Percentiles rank a stretch among this genome's conserved stretches.
Conservation (phyloP, 30 jellyfish, hydroid and myxozoan genomes). For the Pelagia noctiluca region DNA sequence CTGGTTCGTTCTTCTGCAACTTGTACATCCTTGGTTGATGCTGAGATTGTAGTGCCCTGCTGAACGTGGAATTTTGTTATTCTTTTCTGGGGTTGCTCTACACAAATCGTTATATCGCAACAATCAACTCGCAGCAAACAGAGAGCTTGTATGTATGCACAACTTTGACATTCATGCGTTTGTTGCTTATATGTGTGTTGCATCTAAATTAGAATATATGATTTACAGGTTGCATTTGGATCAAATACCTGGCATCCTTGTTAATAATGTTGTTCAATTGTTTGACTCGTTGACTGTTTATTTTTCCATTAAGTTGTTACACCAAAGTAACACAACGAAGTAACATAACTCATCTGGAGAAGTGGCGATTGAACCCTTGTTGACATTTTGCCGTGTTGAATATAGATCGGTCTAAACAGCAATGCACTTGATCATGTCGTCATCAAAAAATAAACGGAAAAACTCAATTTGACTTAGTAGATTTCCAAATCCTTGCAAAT, state of each 20-base stretch:
- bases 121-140: background rate
- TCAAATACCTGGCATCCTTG: background rate
- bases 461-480: slow-evolving; percentile 47
- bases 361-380: slow-evolving; percentile 45
- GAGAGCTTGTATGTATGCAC: slow-evolving; percentile 2
- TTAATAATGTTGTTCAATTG: no score
- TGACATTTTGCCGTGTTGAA: slow-evolving; percentile 51
- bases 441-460: slow-evolving; percentile 28
- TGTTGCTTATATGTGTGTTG: slow-evolving; percentile 46
- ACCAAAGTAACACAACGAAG: background rate
- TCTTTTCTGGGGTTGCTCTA: background rate
- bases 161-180: slow-evolving; percentile 15
- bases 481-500: slow-evolving; percentile 36
- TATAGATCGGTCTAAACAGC: slow-evolving; percentile 52
- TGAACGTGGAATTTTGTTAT: background rate
- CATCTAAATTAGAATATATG: background rate
- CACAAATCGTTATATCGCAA: background rate
- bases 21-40: background rate
- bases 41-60: background rate
- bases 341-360: slow-evolving; percentile 18
- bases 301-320: no score
- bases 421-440: slow-evolving; percentile 11
- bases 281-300: no score
- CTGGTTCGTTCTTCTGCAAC: slow-evolving; percentile 5
- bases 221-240: background rate